Evolutionary conservation across 2,888 invertebrate species (phyloP).

Genomic region (Spicauda simplicius): DNA sequence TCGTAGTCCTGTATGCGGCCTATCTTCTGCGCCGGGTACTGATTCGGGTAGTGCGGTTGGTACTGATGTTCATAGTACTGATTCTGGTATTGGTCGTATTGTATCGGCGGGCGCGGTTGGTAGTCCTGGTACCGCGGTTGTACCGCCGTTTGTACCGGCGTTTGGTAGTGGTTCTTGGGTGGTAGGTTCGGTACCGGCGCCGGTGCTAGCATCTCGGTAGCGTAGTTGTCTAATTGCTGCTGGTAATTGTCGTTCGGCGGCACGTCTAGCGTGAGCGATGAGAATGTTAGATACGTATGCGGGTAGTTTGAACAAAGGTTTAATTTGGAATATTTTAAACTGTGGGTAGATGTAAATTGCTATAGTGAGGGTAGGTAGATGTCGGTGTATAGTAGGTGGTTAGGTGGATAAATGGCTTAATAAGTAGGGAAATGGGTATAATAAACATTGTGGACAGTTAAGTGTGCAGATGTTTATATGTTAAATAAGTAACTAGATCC

Average conservation of each 20-base stretch:
- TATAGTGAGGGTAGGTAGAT: too few species aligned
- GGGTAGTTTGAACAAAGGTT: slow-evolving; percentile 1
- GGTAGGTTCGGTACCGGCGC: slow-evolving; percentile 59
- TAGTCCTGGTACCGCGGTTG: slow-evolving; percentile 48
- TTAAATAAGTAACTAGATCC: too few species aligned
- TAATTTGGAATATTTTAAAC: neutral
- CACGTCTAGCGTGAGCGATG: slow-evolving; percentile 55
- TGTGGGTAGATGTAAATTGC: neutral
- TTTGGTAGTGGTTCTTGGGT: slow-evolving; percentile 73
- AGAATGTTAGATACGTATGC: slow-evolving; percentile 8
- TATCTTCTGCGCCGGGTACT: slow-evolving; percentile 76
- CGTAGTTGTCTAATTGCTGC: slow-evolving; percentile 80
- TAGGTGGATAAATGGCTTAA: too few species aligned
- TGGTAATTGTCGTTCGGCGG: slow-evolving; percentile 75
- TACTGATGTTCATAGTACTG: slow-evolving; percentile 53
- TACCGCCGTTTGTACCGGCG: slow-evolving; percentile 59
- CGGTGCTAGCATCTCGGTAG: slow-evolving; percentile 73
- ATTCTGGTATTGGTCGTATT: too few species aligned
- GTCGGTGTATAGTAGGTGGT: too few species aligned
- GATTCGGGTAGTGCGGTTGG: slow-evolving; percentile 48
- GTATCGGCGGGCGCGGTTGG: slow-evolving; percentile 41
- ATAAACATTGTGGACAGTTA: too few species aligned
- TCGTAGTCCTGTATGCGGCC: slow-evolving; percentile 93
- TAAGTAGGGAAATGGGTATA: too few species aligned
- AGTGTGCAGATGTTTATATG: too few species aligned